Percentiles rank a stretch among this genome's conserved stretches.
phyloP scores from a whole-genome alignment of 2,113 vertebrate species.

The Cryptomyrus ogoouensis region DNA sequence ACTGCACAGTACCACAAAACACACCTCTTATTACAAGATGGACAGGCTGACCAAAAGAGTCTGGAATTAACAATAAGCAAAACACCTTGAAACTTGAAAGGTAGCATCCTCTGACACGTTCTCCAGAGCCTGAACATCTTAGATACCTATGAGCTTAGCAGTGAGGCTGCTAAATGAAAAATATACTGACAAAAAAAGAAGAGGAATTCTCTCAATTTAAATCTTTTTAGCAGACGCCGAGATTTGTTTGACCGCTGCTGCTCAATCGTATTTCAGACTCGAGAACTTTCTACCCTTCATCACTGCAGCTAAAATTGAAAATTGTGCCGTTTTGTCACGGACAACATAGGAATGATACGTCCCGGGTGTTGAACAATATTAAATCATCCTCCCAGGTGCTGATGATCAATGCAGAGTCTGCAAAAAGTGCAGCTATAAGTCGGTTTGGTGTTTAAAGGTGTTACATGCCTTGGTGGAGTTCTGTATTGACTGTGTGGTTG shows the following conservation, averaged over 20 bases:
- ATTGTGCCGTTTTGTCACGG: background rate
- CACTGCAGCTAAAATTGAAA: background rate
- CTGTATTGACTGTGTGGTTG: background rate
- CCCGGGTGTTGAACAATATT: background rate
- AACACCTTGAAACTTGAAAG: background rate
- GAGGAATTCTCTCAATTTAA: background rate
- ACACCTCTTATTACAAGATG: background rate
- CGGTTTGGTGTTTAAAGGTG: background rate
- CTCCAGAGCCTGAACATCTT: background rate
- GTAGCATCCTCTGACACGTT: background rate
- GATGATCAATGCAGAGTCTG: background rate
- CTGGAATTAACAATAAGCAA: background rate
- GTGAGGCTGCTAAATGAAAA: background rate
- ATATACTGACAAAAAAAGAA: background rate
- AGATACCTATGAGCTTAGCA: background rate
- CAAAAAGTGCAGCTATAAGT: background rate
- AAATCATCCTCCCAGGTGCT: background rate
- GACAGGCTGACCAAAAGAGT: background rate
- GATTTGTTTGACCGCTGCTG: constrained; percentile 4
- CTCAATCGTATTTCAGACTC: background rate
- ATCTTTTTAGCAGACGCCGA: background rate
- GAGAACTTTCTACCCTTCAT: background rate
- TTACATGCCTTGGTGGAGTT: background rate
- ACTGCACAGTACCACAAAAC: background rate
- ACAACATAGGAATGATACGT: background rate